These are phyloP conservation scores for Hyles euphorbiae DNA, from an alignment of 1,140 invertebrate genomes.

Conservation along the genomic window DNA sequence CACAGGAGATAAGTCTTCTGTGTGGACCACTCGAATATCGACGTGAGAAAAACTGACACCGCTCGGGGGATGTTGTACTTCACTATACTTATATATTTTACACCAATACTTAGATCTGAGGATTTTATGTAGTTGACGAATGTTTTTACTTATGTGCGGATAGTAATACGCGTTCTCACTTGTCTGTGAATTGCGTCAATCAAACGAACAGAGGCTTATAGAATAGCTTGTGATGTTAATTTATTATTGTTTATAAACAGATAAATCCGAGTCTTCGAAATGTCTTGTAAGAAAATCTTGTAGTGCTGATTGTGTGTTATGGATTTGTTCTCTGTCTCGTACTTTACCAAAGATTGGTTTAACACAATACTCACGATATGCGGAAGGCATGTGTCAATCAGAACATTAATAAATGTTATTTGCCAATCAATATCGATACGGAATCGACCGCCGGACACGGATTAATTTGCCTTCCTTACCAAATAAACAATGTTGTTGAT, in stretches of 20 bases:
- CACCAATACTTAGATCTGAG: slow-evolving; percentile 56
- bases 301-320: background rate
- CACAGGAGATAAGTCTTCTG: slow-evolving; percentile 63
- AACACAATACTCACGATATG: slow-evolving; percentile 5
- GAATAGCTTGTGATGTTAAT: slow-evolving; percentile 10
- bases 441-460: too few relatives aligned
- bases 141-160: background rate
- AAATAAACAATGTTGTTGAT: background rate
- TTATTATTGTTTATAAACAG: slow-evolving; percentile 1
- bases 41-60: slow-evolving; percentile 49
- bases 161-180: background rate
- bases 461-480: background rate
- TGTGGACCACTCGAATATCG: slow-evolving; percentile 72
- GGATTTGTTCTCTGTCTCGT: background rate
- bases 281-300: background rate
- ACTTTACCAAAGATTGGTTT: slow-evolving; percentile 10
- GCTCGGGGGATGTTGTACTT: slow-evolving; percentile 15
- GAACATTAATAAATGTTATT: background rate
- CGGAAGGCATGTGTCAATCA: slow-evolving; percentile 2
- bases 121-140: slow-evolving; percentile 46
- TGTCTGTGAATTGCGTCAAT: background rate
- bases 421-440: too few relatives aligned
- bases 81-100: slow-evolving; percentile 41
- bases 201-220: slow-evolving; percentile 24
- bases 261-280: slow-evolving; percentile 1